Evolutionary conservation across 2,888 invertebrate genomes (phyloP), one percentile per base, ranked within the genome.

Genomic region (Tolmerus cingulatus): DNA sequence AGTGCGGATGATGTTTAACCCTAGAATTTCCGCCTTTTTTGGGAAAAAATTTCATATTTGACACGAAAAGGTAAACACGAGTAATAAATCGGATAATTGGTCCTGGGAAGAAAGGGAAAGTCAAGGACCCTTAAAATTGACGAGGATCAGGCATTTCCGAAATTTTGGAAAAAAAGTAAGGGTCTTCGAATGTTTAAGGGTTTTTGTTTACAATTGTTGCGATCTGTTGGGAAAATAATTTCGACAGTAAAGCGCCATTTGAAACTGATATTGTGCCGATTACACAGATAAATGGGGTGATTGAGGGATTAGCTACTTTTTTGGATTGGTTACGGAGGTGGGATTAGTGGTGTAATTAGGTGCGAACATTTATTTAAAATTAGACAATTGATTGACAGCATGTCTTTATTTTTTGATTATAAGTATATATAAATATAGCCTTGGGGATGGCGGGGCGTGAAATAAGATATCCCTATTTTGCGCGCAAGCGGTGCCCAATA

Each of bases 111-210:
- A 57, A 51, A 90, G 89, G 89, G 87, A 90, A 90, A 92, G 91
- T 91, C 91, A 92, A 92, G 92, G 91, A 91, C 91, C 92, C 91
- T 90, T 91, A 89, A 91, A 91, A 91, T 91, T 90, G 82, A 66
- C 82, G 55, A 82, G 82, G 82, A 66, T 66, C 66, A 23, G 5
- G 66, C 34, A 51, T 82, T 82, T 82, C 74, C 23, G 37, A 74
- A 74, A 46, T 85, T 91, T 91, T 91, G 90, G 89, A 89, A 89
- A 90, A 85, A 74, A 40, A 34, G 7, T 0, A 79, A 46, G 85
- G 74, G 46, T 9, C 74, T 23, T 16, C n/a, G 51, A 34, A 5
- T 86, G 77, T 77, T 40, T 37, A 19, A 51, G 77, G 86, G 74
- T 85, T 74, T 51, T 76, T 86, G 77, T 86, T 77, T 76, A 51